Conservation (phyloP, 53 echinoderm and acorn worm genomes). For the Pentamera pediparva region DNA sequence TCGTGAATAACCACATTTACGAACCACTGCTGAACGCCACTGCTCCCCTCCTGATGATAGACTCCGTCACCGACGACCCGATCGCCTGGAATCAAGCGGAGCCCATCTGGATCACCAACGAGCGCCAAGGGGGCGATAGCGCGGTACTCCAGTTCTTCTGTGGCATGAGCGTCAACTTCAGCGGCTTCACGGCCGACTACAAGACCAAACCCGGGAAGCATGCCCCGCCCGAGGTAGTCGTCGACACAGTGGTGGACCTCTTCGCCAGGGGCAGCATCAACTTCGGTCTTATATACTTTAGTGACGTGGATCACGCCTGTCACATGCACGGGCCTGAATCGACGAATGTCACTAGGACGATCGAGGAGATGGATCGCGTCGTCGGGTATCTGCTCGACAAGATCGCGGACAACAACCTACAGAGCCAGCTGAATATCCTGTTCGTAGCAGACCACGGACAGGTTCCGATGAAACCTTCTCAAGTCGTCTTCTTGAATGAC, state of each 20-base stretch:
- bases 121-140: slow-evolving; percentile 65
- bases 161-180: slow-evolving; percentile 46
- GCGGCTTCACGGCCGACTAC: slow-evolving; percentile 46
- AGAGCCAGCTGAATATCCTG: slow-evolving; percentile 56
- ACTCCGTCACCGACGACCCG: slow-evolving; percentile 5
- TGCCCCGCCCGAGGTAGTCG: slow-evolving; percentile 40
- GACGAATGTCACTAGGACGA: slow-evolving; percentile 26
- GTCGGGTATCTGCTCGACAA: slow-evolving; percentile 60
- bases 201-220: slow-evolving; percentile 27
- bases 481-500: slow-evolving; percentile 43
- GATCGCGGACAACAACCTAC: slow-evolving; percentile 45
- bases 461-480: slow-evolving; percentile 21
- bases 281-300: slow-evolving; percentile 80
- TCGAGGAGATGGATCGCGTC: slow-evolving; percentile 55
- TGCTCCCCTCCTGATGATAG: not conserved
- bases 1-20: slow-evolving; percentile 76
- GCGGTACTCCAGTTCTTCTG: slow-evolving; percentile 56
- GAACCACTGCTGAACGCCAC: slow-evolving; percentile 52
- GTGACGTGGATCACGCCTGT: slow-evolving; percentile 87
- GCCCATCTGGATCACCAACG: slow-evolving; percentile 88
- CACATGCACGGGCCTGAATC: slow-evolving; percentile 71
- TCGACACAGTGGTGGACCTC: slow-evolving; percentile 53
- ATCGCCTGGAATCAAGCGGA: slow-evolving; percentile 68
- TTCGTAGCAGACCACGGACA: slow-evolving; percentile 90
- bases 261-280: slow-evolving; percentile 61